These are phyloP conservation scores for Eubucco bourcierii DNA, from an alignment of 2,113 vertebrate genomes.

Conservation along the genomic window DNA sequence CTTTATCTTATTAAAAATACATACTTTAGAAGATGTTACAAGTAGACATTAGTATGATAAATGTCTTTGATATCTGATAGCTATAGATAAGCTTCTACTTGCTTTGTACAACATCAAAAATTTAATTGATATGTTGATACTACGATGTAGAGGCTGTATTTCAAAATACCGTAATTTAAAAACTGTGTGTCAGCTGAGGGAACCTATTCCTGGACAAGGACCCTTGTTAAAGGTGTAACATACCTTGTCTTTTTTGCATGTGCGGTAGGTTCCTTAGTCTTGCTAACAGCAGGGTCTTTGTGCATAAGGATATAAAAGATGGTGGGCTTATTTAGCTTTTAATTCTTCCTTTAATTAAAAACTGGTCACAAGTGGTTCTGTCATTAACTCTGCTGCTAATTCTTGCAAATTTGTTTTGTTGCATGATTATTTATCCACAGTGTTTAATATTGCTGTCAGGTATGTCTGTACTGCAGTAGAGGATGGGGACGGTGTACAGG, in stretches of 20 bases:
- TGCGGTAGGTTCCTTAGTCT: background rate
- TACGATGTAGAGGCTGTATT: background rate
- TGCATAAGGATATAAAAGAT: background rate
- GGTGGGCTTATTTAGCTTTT: background rate
- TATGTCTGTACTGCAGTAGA: background rate
- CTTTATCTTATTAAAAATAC: no score
- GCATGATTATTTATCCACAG: background rate
- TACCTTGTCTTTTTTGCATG: background rate
- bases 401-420: background rate
- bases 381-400: background rate
- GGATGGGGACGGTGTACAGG: background rate
- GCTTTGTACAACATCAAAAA: background rate
- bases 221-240: background rate
- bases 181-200: background rate
- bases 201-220: background rate
- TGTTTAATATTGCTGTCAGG: background rate
- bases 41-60: background rate
- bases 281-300: background rate
- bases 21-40: background rate
- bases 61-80: background rate
- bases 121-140: background rate
- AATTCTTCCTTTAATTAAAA: background rate
- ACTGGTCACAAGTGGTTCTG: background rate
- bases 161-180: background rate
- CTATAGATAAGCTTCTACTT: background rate